A percentile compares a stretch with the other conserved stretches of the same genome.
These are phyloP conservation scores for Sebastes fasciatus DNA, from an alignment of 2,113 vertebrate genomes.

Conservation along the genomic window DNA sequence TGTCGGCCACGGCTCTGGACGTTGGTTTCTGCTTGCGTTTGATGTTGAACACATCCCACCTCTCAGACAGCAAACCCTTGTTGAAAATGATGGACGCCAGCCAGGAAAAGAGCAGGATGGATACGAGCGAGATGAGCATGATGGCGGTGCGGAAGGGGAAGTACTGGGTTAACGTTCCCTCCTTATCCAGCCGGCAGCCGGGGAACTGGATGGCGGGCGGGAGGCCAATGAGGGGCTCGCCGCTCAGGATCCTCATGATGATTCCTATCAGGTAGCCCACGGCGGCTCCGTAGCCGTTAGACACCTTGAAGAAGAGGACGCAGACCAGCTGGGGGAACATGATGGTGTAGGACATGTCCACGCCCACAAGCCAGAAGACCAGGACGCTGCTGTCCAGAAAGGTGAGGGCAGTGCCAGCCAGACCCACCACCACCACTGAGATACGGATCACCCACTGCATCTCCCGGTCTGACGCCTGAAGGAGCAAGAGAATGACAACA, in stretches of 20 bases:
- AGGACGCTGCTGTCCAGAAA: constrained; percentile 85
- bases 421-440: constrained; percentile 84
- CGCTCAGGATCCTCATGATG: constrained; percentile 82
- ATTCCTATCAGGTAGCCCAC: constrained; percentile 81
- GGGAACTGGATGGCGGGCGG: constrained; percentile 80
- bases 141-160: constrained; percentile 87
- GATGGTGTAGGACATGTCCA: constrained; percentile 87
- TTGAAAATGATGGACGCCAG: constrained; percentile 78
- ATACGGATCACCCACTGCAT: constrained; percentile 86
- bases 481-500: constrained; percentile 13
- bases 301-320: constrained; percentile 83
- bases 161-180: constrained; percentile 76
- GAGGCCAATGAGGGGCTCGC: constrained; percentile 85
- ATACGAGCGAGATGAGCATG: constrained; percentile 76
- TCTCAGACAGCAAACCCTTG: constrained; percentile 78
- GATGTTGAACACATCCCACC: constrained; percentile 83
- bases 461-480: constrained; percentile 86
- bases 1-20: background rate
- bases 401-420: constrained; percentile 80
- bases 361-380: constrained; percentile 88
- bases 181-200: constrained; percentile 68
- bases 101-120: constrained; percentile 76
- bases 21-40: constrained; percentile 43
- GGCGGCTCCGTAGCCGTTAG: constrained; percentile 73
- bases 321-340: constrained; percentile 90